Percentiles rank a stretch among this genome's conserved stretches.
Evolutionary conservation across 2,113 vertebrate genomes (phyloP).

Genomic region (Dasypus novemcinctus): DNA sequence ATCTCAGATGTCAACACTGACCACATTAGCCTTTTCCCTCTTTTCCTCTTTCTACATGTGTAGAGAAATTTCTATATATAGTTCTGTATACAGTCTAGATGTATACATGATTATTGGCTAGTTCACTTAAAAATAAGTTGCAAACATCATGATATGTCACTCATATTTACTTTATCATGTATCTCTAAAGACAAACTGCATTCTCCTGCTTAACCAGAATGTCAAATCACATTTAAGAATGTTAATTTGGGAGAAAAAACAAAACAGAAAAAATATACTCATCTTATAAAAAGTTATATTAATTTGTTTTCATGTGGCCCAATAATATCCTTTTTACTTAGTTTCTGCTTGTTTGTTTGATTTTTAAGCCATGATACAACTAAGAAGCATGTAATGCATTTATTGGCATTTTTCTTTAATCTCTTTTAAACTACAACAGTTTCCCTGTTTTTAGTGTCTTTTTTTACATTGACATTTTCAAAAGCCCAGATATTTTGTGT

Average conservation of each 20-base stretch:
- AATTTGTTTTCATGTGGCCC: neutral
- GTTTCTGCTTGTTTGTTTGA: neutral
- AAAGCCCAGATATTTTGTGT: neutral
- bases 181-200: neutral
- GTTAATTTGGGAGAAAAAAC: neutral
- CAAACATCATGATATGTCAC: neutral
- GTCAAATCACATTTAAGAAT: neutral
- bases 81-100: neutral
- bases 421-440: neutral
- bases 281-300: neutral
- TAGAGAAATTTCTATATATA: neutral
- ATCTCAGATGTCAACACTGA: neutral
- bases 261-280: neutral
- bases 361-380: neutral
- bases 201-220: neutral
- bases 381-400: neutral
- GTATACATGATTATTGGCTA: neutral
- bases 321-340: neutral
- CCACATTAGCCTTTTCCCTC: neutral
- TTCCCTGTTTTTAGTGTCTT: neutral
- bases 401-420: neutral
- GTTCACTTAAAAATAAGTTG: neutral
- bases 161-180: neutral
- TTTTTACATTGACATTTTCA: neutral
- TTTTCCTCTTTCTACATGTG: neutral